Percentiles rank a stretch among this genome's conserved stretches.
These are phyloP conservation scores for Rhabdophis nuchalis DNA, from an alignment of 2,797 vertebrate species.

Conservation along the genomic window DNA sequence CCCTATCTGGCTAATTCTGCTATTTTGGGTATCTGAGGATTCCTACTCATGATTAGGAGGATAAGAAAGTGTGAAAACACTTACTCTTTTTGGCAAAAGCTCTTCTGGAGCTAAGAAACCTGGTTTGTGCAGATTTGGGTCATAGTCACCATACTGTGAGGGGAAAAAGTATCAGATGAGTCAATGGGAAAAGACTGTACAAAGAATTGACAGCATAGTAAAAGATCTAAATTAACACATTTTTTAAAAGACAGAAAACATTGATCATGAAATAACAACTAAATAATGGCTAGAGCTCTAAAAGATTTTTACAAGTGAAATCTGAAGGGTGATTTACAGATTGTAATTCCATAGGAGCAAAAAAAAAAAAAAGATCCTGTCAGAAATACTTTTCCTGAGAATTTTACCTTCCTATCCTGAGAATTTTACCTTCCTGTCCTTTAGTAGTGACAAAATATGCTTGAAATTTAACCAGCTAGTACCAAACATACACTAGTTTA, in stretches of 20 bases:
- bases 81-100: slow-evolving; percentile 86
- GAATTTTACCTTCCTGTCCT: background rate
- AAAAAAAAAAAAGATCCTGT: background rate
- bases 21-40: background rate
- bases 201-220: background rate
- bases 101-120: slow-evolving; percentile 90
- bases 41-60: background rate
- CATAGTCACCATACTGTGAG: slow-evolving; percentile 86
- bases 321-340: background rate
- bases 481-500: background rate
- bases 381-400: background rate
- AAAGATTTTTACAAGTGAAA: background rate
- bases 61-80: slow-evolving; percentile 35
- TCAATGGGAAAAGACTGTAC: background rate
- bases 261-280: background rate
- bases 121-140: slow-evolving; percentile 87
- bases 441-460: background rate
- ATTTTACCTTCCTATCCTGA: background rate
- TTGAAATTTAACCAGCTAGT: background rate
- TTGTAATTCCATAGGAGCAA: background rate
- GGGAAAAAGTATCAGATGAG: background rate
- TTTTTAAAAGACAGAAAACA: background rate
- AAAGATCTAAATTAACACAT: background rate
- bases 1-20: background rate
- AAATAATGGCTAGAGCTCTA: background rate